Percentiles rank a stretch among this genome's conserved stretches.
These are phyloP conservation scores for Epinephelus coioides DNA, from an alignment of 2,797 vertebrate genomes.

Conservation along the genomic window DNA sequence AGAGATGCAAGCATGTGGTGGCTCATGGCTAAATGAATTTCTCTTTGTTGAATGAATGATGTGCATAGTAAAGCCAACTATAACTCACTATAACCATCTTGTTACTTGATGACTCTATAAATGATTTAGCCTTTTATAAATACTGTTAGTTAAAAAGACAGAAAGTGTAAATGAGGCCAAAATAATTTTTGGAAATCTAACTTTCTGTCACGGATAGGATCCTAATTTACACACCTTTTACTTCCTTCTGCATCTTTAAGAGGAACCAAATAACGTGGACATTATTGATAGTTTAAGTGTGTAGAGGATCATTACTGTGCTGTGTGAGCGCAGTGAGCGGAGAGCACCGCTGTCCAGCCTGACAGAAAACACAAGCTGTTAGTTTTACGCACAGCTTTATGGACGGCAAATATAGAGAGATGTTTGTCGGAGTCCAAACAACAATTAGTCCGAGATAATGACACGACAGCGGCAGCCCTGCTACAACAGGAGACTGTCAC, in stretches of 20 bases:
- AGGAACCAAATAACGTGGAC: neutral
- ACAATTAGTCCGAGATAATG: neutral
- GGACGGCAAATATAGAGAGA: neutral
- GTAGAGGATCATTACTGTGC: neutral
- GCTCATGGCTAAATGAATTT: neutral
- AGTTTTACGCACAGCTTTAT: slow-evolving; percentile 45
- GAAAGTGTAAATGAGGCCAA: neutral
- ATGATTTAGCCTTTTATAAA: neutral
- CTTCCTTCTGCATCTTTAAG: neutral
- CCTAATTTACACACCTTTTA: neutral
- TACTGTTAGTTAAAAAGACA: neutral
- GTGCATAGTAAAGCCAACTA: neutral
- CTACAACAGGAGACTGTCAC: neutral
- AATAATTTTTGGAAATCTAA: neutral
- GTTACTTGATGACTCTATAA: neutral
- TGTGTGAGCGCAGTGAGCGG: slow-evolving; percentile 16
- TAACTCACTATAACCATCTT: neutral
- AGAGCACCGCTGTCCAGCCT: slow-evolving; percentile 15
- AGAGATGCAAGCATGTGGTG: neutral
- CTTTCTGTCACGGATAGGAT: neutral
- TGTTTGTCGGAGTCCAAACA: slow-evolving; percentile 15
- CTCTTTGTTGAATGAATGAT: neutral
- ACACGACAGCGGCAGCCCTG: neutral
- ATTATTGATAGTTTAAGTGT: neutral
- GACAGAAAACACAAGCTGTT: neutral